A percentile compares a stretch with the other conserved stretches of the same genome.
These are phyloP conservation scores for Lates japonicus DNA, from an alignment of 2,797 vertebrate genomes.

Conservation along the genomic window DNA sequence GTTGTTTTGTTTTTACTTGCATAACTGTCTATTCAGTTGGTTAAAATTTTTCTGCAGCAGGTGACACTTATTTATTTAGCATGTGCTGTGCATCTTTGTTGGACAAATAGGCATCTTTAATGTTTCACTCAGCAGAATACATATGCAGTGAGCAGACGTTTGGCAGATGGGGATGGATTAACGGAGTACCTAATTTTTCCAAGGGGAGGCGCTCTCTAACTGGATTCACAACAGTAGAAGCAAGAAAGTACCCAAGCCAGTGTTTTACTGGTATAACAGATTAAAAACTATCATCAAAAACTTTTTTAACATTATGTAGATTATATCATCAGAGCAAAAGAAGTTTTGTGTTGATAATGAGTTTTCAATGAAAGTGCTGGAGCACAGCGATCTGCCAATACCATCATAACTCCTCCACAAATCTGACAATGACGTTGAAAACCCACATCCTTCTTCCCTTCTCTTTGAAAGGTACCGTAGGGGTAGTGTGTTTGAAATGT, in stretches of 20 bases:
- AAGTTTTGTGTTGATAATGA: slow-evolving; percentile 6
- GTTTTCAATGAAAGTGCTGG: not conserved
- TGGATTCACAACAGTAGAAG: not conserved
- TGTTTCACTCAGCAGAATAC: not conserved
- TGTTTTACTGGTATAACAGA: not conserved
- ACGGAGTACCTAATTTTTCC: slow-evolving; percentile 44
- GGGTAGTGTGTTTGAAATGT: slow-evolving; percentile 35
- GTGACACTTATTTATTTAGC: not conserved
- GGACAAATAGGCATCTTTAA: not conserved
- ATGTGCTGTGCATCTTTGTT: not conserved
- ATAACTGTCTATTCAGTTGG: not conserved
- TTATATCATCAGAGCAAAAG: slow-evolving; percentile 15
- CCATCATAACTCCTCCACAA: slow-evolving; percentile 20
- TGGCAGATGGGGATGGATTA: not conserved
- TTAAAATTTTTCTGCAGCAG: not conserved
- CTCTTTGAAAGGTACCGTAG: slow-evolving; percentile 26
- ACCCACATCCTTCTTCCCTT: not conserved
- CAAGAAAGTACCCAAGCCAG: not conserved
- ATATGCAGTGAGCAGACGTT: not conserved
- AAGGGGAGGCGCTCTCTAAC: slow-evolving; percentile 66
- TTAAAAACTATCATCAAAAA: not conserved
- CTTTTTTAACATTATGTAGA: slow-evolving; percentile 10
- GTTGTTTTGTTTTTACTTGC: not conserved
- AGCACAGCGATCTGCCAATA: slow-evolving; percentile 3
- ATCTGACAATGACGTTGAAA: slow-evolving; percentile 28